Evolutionary conservation across 53 echinoderm and acorn worm species (phyloP), one percentile per base, ranked within the genome.

Genomic region (Holothuria leucospilota): DNA sequence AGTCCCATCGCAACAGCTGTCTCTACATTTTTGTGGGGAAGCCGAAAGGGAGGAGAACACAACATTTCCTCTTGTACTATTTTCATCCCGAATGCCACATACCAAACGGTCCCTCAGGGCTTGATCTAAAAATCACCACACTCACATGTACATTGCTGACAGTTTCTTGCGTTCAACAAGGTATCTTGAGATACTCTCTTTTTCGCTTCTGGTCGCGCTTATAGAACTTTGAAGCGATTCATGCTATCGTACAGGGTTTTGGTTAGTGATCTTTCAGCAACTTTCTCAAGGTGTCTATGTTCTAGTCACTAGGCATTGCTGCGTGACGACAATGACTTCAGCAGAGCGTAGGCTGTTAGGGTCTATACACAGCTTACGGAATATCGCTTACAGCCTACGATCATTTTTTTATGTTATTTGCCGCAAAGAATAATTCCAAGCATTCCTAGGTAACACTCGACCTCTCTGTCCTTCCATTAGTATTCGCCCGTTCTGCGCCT

Each of bases 401-500:
- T 51, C 81, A 4, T 51, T 59, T 6, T 18, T 21, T 81, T 59
- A n/a, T 81, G 13, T 59, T 56, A 38, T 81, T 81, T 53, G 81
- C 81, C 59, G 13, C 15, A 59, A 81, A 81, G 59, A 58, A 81
- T 26, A 20, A 26, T 18, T 53, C 81, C 23, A 81, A 14, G 16
- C 81, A 13, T 62, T 81, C n/a, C 81, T 13, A 59, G 60, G 38
- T 81, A 81, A 59, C 62, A 81, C 62, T 81, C 81, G 8, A 81
- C 26, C 4, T 53, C 16, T 58, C 30, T 81, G 13, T 14, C 81
- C 81, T 62, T 81, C 81, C 21, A 24, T 16, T n/a, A n/a, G 24
- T 51, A 81, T 13, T 81, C 81, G 59, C 81, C 81, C 12, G 24
- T n/a, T 81, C 10, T 81, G 28, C n/a, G 29, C 81, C 81, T 15